These are phyloP conservation scores for Sebastes paucispinis DNA, from an alignment of 2,797 vertebrate species.

Conservation along the genomic window DNA sequence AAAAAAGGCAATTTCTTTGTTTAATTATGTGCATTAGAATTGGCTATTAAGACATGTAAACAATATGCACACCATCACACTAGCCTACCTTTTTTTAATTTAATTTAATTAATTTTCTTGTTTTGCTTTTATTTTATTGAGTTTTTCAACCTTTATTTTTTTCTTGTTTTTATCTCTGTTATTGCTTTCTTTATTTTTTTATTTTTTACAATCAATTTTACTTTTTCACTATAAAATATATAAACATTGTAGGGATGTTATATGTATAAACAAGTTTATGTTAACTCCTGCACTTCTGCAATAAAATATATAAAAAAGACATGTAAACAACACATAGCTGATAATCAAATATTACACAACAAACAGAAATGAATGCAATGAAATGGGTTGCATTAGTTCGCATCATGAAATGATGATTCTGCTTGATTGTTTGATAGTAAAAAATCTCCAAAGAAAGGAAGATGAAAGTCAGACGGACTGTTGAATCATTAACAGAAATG, in stretches of 20 bases:
- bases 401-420: background rate
- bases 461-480: background rate
- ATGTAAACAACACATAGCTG: background rate
- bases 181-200: no score
- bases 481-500: slow-evolving; percentile 3
- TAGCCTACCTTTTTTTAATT: no score
- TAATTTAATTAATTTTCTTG: no score
- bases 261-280: no score
- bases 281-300: no score
- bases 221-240: no score
- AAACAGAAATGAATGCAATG: background rate
- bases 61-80: background rate
- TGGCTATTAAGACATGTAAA: slow-evolving; percentile 9
- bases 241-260: no score
- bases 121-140: no score
- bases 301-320: background rate
- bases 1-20: slow-evolving; percentile 26
- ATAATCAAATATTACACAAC: background rate
- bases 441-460: background rate
- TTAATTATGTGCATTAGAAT: slow-evolving; percentile 13
- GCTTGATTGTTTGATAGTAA: background rate
- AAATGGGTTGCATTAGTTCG: background rate
- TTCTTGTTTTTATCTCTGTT: no score
- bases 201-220: fast-evolving
- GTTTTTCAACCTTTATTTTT: no score